Evolutionary conservation across 2,888 invertebrate genomes (phyloP).

Genomic region (Lithosia quadra): DNA sequence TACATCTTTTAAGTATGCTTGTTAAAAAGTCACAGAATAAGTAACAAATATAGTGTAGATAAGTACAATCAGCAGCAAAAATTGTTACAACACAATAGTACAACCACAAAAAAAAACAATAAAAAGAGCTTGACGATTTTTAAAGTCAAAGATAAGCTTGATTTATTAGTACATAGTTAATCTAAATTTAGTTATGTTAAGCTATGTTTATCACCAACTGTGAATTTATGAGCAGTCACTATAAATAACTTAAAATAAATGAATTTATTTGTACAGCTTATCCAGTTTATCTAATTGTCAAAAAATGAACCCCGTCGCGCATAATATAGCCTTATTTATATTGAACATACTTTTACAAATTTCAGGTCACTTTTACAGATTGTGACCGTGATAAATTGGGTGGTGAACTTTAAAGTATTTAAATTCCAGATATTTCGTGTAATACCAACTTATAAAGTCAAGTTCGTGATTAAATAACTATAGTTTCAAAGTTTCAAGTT

Average conservation of each 20-base stretch:
- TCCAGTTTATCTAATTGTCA: background rate
- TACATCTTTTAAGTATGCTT: background rate
- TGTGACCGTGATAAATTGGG: background rate
- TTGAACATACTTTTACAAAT: background rate
- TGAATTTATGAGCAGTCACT: background rate
- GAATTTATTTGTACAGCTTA: background rate
- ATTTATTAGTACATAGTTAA: slow-evolving; percentile 1
- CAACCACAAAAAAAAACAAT: background rate
- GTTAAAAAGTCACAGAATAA: background rate
- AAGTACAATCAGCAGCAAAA: background rate
- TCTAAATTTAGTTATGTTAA: background rate
- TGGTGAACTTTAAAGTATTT: background rate
- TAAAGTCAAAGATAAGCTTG: background rate
- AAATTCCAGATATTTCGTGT: background rate
- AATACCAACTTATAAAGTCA: background rate
- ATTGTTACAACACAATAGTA: background rate
- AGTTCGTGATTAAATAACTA: too few relatives aligned
- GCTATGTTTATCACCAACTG: background rate
- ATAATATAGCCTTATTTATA: background rate
- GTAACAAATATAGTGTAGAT: background rate
- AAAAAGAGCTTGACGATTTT: background rate
- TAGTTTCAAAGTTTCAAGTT: too few relatives aligned
- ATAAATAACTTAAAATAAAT: background rate
- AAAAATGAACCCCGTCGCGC: slow-evolving; percentile 1
- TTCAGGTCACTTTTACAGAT: slow-evolving; percentile 3